These are phyloP conservation scores for Hyperoplus lanceolatus DNA, from an alignment of 2,797 vertebrate genomes.

Conservation along the genomic window DNA sequence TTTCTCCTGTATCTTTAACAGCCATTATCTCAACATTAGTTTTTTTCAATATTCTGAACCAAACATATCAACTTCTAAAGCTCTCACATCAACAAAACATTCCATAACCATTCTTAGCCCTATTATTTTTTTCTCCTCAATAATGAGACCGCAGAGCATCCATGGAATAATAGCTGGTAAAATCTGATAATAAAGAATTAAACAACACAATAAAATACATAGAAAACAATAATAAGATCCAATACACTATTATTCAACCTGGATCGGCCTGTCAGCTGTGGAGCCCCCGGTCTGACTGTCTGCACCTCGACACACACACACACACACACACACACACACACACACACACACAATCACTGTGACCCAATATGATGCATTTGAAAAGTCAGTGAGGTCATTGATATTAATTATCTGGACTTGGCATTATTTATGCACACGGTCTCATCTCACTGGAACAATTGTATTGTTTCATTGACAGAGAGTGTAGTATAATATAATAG, in stretches of 20 bases:
- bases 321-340: too few species aligned
- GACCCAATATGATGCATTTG: conserved; percentile 76
- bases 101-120: too few species aligned
- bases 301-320: conserved; percentile 56
- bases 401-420: conserved; percentile 77
- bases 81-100: too few species aligned
- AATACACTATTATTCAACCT: conserved; percentile 71
- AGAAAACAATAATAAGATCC: conserved; percentile 70
- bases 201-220: too few species aligned
- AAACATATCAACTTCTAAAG: too few species aligned
- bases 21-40: too few species aligned
- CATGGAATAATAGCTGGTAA: too few species aligned
- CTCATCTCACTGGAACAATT: conserved; percentile 55
- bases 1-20: too few species aligned
- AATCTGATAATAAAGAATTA: too few species aligned
- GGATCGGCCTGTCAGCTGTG: conserved; percentile 16
- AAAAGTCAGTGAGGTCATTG: conserved; percentile 73
- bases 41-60: too few species aligned
- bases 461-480: conserved; percentile 61
- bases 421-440: conserved; percentile 61
- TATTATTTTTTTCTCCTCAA: too few species aligned
- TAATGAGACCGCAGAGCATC: too few species aligned
- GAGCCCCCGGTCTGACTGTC: conserved; percentile 71
- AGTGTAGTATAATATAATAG: conserved; percentile 10
- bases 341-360: conserved; percentile 12